Base-by-base conservation (phyloP, 2,113 vertebrate genomes). In the Clarias magur region DNA sequence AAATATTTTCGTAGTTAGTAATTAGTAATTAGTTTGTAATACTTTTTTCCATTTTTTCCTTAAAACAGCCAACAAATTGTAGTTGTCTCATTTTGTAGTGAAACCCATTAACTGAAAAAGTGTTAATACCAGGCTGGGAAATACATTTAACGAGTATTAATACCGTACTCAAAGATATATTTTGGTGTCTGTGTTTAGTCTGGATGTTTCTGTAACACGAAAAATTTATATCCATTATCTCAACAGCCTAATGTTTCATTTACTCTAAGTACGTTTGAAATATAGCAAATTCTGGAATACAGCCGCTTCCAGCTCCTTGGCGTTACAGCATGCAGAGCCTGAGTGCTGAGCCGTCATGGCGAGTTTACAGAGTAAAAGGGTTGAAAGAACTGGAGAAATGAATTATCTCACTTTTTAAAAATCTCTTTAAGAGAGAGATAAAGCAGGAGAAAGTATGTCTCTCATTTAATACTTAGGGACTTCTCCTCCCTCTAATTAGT, bases 371-470 rank as follows among this genome's bases (percentile, higher is more conserved):
- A 62, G 57, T 30, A 81, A 81, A 42, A 7, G 79, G 79, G 30
- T 62, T 38, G 79, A 16, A 62, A 42, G 57, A 81, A 81, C 12
- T 59, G 13, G 27, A 68, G 67, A 68, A 57, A 78, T 67, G 84
- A 86, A 86, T 70, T 53, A 83, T 68, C 82, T 83, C 17, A 2
- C 17, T 21, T 62, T 62, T 81, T 25, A 6, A 34, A 62, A 81
- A 81, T 56, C 62, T 86, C 21, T 79, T 53, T 62, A 21, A 42
- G 48, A 79, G 59, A 2, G 27, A 38, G 38, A 54, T 48, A 76
- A 67, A 84, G 73, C 62, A 73, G 83, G 15, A 70, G 62, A 81
- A 38, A 54, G 48, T n/a, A 42, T 63, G n/a, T 68, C 34, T 84
- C 56, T 81, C 53, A 73, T 27, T 68, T 59, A 79, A 80, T 54